Percentiles rank a stretch among this genome's conserved stretches.
Evolutionary conservation across 2,113 vertebrate genomes (phyloP).

Genomic region (Clupea harengus): DNA sequence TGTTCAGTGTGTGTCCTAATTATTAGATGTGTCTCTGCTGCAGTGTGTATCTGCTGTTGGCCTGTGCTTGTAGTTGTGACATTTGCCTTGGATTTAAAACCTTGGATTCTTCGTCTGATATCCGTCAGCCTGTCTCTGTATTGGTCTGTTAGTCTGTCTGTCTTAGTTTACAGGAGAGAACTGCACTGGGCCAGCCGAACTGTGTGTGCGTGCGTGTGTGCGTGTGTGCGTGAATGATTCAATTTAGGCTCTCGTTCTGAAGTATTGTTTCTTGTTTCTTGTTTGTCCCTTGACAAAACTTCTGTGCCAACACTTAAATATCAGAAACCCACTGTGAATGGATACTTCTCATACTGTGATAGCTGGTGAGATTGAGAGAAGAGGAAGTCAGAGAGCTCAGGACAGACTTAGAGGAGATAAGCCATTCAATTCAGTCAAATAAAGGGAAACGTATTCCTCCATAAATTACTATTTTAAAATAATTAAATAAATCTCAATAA

Average conservation of each 20-base stretch:
- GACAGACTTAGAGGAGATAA: slow-evolving; percentile 65
- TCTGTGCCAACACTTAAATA: neutral
- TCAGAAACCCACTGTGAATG: slow-evolving; percentile 11
- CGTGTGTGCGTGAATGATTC: slow-evolving; percentile 32
- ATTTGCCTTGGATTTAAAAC: slow-evolving; percentile 43
- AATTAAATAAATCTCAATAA: no score
- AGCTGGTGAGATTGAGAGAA: neutral
- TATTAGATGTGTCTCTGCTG: neutral
- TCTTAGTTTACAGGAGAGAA: slow-evolving; percentile 20
- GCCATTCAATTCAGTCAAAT: slow-evolving; percentile 53
- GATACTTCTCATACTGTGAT: slow-evolving; percentile 6
- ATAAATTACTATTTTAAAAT: neutral
- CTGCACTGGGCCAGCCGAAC: neutral
- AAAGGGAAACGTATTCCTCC: neutral
- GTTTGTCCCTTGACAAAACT: slow-evolving; percentile 4
- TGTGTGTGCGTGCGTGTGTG: slow-evolving; percentile 20
- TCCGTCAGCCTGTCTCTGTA: slow-evolving; percentile 39
- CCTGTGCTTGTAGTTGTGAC: slow-evolving; percentile 52
- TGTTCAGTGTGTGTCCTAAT: neutral
- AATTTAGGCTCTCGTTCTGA: neutral
- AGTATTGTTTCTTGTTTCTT: neutral
- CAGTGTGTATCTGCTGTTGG: slow-evolving; percentile 43
- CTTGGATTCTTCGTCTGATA: slow-evolving; percentile 34
- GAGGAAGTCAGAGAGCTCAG: slow-evolving; percentile 49
- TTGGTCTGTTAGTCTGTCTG: slow-evolving; percentile 54